A percentile compares a stretch with the other conserved stretches of the same genome.
Evolutionary conservation across 2,888 invertebrate species (phyloP).

Genomic region (Arctia plantaginis): DNA sequence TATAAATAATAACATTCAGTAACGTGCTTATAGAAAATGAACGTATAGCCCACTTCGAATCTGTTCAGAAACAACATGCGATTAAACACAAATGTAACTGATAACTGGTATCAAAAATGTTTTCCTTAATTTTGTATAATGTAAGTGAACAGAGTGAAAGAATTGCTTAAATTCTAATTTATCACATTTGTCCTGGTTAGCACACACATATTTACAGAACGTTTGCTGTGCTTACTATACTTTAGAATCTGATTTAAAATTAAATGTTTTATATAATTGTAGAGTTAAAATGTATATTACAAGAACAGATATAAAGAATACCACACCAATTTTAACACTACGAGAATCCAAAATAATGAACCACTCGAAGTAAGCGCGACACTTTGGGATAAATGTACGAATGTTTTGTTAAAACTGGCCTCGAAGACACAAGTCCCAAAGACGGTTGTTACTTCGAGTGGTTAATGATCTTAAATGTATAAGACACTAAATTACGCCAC

Average conservation of each 20-base stretch:
- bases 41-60: slow-evolving; percentile 49
- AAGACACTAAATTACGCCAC: slow-evolving; percentile 87
- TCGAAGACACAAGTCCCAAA: slow-evolving; percentile 27
- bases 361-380: slow-evolving; percentile 73
- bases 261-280: slow-evolving; percentile 70
- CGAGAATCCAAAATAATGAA: slow-evolving; percentile 80
- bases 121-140: slow-evolving; percentile 28
- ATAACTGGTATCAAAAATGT: slow-evolving; percentile 40
- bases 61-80: slow-evolving; percentile 45
- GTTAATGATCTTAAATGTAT: slow-evolving; percentile 77
- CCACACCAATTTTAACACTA: slow-evolving; percentile 84
- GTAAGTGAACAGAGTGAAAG: slow-evolving; percentile 41
- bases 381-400: slow-evolving; percentile 24
- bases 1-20: slow-evolving; percentile 51
- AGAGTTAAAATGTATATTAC: slow-evolving; percentile 78
- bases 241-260: slow-evolving; percentile 78
- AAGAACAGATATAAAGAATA: slow-evolving; percentile 83
- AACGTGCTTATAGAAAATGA: slow-evolving; percentile 50
- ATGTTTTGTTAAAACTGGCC: slow-evolving; percentile 48
- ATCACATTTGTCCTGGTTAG: slow-evolving; percentile 85
- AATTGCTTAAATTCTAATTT: slow-evolving; percentile 80
- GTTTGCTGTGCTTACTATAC: slow-evolving; percentile 76
- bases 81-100: slow-evolving; percentile 57
- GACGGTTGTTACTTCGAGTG: slow-evolving; percentile 66
- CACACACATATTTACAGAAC: slow-evolving; percentile 80